These are phyloP conservation scores for Tetragnatha versicolor DNA, from an alignment of 1,140 invertebrate species.

Conservation along the genomic window DNA sequence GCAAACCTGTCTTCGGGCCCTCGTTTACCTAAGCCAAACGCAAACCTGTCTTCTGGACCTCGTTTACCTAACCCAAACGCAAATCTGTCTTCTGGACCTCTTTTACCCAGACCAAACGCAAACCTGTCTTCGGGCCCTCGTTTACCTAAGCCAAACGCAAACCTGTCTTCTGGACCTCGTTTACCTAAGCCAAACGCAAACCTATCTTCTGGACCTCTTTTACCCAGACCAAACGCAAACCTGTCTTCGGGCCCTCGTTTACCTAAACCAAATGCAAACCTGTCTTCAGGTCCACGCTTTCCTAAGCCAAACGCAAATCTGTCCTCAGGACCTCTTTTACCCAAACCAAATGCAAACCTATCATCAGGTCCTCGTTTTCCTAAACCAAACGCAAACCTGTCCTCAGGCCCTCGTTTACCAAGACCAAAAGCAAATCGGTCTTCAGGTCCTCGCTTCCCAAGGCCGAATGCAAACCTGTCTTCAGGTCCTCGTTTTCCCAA, in stretches of 20 bases:
- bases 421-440: conserved; percentile 57
- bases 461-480: conserved; percentile 43
- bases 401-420: conserved; percentile 52
- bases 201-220: conserved; percentile 48
- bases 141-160: conserved; percentile 56
- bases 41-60: not conserved
- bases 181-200: conserved; percentile 57
- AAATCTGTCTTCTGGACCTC: conserved; percentile 27
- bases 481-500: conserved; percentile 54
- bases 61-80: conserved; percentile 30
- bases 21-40: too few relatives aligned
- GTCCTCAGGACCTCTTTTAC: conserved; percentile 32
- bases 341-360: conserved; percentile 44
- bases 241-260: conserved; percentile 53
- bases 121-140: conserved; percentile 25
- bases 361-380: conserved; percentile 43
- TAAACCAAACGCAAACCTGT: conserved; percentile 57
- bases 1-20: too few relatives aligned
- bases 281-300: conserved; percentile 31
- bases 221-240: conserved; percentile 58
- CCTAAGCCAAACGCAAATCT: conserved; percentile 52
- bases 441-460: conserved; percentile 53
- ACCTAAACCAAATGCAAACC: conserved; percentile 55
- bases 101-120: conserved; percentile 44
- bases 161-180: conserved; percentile 35